Percentiles rank a stretch among this genome's conserved stretches.
Conservation (phyloP, 2,113 vertebrate species). For the Chrysochloris asiatica region DNA sequence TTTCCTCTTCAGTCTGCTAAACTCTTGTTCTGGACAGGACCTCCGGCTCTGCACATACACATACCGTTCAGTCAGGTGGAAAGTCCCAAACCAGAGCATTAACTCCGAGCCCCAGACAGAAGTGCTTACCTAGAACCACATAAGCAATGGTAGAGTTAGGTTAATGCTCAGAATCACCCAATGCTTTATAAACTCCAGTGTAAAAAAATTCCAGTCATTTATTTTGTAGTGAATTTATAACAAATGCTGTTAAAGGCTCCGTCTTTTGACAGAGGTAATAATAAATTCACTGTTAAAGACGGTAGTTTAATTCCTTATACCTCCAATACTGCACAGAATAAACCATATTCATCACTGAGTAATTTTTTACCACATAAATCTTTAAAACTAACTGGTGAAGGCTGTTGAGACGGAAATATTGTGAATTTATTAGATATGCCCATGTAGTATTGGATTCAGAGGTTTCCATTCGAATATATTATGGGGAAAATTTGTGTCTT, state of each 20-base stretch:
- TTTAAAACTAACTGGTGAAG: conserved; percentile 85
- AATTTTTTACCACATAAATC: conserved; percentile 87
- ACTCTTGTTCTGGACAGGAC: conserved; percentile 3
- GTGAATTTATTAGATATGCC: conserved; percentile 86
- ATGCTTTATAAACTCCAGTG: conserved; percentile 69
- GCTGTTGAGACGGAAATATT: conserved; percentile 86
- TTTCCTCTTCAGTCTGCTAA: conserved; percentile 53
- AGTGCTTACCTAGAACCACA: conserved; percentile 71
- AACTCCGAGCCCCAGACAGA: conserved; percentile 2
- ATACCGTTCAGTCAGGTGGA: conserved; percentile 44
- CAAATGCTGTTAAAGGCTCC: conserved; percentile 84
- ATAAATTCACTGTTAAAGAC: conserved; percentile 87
- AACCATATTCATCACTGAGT: conserved; percentile 85
- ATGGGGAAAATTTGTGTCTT: conserved; percentile 85
- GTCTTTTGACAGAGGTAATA: conserved; percentile 88
- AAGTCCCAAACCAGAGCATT: conserved; percentile 60
- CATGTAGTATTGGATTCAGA: conserved; percentile 85
- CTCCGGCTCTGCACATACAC: conserved; percentile 12
- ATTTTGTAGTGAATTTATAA: conserved; percentile 84
- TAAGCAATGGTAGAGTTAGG: conserved; percentile 58
- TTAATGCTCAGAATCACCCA: conserved; percentile 48
- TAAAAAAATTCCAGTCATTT: conserved; percentile 71
- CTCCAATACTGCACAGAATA: conserved; percentile 86
- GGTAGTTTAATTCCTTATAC: conserved; percentile 86
- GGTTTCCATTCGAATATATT: conserved; percentile 88